Evolutionary conservation across 2,113 vertebrate genomes (phyloP), one percentile per base, ranked within the genome.

Genomic region (Poeciliopsis turrubarensis): DNA sequence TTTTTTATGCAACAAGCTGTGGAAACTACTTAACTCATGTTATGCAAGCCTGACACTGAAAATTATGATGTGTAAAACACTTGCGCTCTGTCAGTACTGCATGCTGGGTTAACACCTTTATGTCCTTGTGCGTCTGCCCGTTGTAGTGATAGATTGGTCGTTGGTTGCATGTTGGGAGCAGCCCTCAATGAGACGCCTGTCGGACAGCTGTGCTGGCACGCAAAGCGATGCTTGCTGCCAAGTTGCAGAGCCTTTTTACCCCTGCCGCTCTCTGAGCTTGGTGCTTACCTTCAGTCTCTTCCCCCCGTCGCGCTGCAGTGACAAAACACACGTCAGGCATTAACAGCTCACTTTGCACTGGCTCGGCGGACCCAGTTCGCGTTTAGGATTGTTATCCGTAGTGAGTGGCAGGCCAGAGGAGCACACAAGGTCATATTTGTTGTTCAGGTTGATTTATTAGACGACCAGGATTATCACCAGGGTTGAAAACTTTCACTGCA

Each of bases 121-220:
- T 80, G 89, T 91, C 91, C 87, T 86, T 82, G 89, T 78, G 81
- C 82, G 86, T 80, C 86, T 79, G 75, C 84, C 83, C 75, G 83
- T 82, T 70, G 73, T 60, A 67, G 81, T 90, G 89, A 92, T 88
- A 87, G 89, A 91, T 89, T 2, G 89, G 71, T 77, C 62, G 57
- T 73, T 57, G 61, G 79, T 73, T 72, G 80, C 73, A 72, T 60
- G 65, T 84, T 61, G 89, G 87, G 84, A 86, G 83, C 73, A 65
- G 65, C 72, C 66, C 84, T 72, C 87, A 91, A 80, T 72, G 89
- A 88, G 87, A 81, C 75, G 89, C 81, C 92, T 87, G 93, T 87
- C 51, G 83, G 92, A 91, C 93, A 91, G 90, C 93, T 92, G 92
- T 88, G 87, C 86, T 93, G 93, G 92, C 92, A 91, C 73, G 37